Percentiles rank a stretch among this genome's conserved stretches.
phyloP scores from a whole-genome alignment of 2,113 vertebrate species.

The Neopipo cinnamomea region DNA sequence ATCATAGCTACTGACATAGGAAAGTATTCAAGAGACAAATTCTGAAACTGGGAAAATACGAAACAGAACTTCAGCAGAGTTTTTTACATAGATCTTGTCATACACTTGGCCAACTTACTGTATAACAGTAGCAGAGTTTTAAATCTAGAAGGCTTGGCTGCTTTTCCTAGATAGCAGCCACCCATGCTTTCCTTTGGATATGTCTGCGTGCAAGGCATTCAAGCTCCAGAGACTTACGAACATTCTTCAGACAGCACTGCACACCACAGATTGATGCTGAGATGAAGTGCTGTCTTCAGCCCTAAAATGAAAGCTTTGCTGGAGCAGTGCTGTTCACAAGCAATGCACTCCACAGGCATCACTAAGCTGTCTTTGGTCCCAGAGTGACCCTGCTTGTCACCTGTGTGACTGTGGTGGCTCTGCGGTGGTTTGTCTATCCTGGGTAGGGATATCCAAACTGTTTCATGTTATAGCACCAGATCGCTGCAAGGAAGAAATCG shows the following conservation, averaged over 20 bases:
- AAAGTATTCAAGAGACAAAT: background rate
- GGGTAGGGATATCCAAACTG: background rate
- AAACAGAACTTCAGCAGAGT: background rate
- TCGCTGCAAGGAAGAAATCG: background rate
- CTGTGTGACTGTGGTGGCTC: background rate
- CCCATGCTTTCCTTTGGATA: background rate
- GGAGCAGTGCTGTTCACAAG: background rate
- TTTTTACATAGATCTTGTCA: background rate
- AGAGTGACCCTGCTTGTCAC: background rate
- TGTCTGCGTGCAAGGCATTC: accelerated
- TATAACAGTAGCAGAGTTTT: background rate
- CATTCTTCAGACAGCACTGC: background rate
- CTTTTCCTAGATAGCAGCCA: background rate
- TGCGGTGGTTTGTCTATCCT: background rate
- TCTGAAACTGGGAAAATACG: background rate
- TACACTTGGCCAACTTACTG: background rate
- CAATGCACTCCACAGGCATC: accelerated
- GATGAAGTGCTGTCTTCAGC: background rate
- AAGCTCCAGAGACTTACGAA: background rate
- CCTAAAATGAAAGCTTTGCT: background rate
- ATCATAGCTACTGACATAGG: background rate
- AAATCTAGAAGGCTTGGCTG: background rate
- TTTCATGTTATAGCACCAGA: background rate
- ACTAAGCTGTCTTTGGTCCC: background rate
- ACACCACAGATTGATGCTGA: background rate